Evolutionary conservation across 2,888 invertebrate species (phyloP), one percentile per base, ranked within the genome.

Genomic region (Eupeodes latifasciatus): DNA sequence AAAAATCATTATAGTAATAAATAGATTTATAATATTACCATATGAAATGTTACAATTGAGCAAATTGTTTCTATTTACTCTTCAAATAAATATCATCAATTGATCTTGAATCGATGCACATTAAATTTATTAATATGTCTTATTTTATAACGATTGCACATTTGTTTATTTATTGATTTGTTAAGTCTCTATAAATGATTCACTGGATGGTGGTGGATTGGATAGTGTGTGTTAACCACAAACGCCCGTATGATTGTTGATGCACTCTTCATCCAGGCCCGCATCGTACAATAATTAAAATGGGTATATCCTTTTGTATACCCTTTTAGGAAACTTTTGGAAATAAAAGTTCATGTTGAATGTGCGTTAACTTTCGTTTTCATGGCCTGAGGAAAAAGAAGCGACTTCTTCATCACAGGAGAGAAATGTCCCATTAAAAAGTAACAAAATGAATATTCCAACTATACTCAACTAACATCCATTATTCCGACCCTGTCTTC

Each of bases 111-210:
- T 74, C 19, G 49, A 55, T 10, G 16, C 36, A 47, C 14, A 5
- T 47, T 19, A 44, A 62, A 53, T 7, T 51, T 47, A 47, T 47
- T 36, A 34, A 69, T 36, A 53, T 44, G 16, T 62, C 62, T 62
- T 53, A 27, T 27, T 27, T 27, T 27, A 27, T 27, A 36, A 53
- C 53, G 36, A 36, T 16, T n/a, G 27, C 64, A 74, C 47, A 66
- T 81, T 76, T 77, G 55, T 82, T 82, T 82, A 36, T 62, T 64
- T 82, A 71, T 71, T 53, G 19, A 81, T 81, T 69, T 67, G 51
- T 44, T 67, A 71, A 59, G 49, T 36, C 61, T 66, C 34, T 61
- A 40, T 40, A 76, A 55, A 44, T 53, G 67, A 81, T 81, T 67
- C 51, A 66, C 57, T 55, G 34, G n/a, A 40, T 9, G 27, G 27